Evolutionary conservation across 2,888 invertebrate species (phyloP), one percentile per base, ranked within the genome.

Genomic region (Napeogenes sylphis): DNA sequence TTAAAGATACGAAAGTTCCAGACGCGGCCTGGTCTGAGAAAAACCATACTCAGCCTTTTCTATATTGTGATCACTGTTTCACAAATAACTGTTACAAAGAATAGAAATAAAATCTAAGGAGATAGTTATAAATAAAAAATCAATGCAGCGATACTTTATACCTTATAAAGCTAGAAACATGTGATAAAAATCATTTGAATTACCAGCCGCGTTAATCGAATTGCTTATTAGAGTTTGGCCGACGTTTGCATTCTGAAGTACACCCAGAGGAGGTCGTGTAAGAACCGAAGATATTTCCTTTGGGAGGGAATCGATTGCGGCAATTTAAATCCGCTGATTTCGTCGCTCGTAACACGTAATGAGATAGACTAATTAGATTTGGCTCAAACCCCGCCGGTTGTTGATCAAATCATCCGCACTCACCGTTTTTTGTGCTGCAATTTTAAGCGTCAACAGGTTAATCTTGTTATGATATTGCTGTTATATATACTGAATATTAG

Each of bases 281-380:
- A 67, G 64, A 66, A 35, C 57, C 55, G 56, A 47, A 60, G 64
- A 61, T 56, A 54, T 57, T 46, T 73, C 75, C 74, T 69, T 68
- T 54, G 70, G 75, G 73, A 72, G 61, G 58, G 47, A 74, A 82
- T 81, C 81, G 77, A 83, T 80, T 72, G 75, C 67, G 67, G 70
- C 80, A 78, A 80, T 81, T 81, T 76, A 78, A 79, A 79, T 77
- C 79, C 75, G 81, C 82, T 80, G 80, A 84, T 83, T 81, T 80
- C 78, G 77, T 74, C 76, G 73, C 79, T 80, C 71, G 77, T 51
- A 51, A 30, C 73, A 67, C 64, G 79, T 87, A 85, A 87, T 83
- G 83, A 84, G 80, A 75, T 68, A 72, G 69, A 75, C 78, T 83
- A 84, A 87, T 86, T 85, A 83, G 80, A 79, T 82, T 80, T 73